Evolutionary conservation across 1,140 invertebrate species (phyloP), one percentile per base, ranked within the genome.

Genomic region (Homarus americanus): DNA sequence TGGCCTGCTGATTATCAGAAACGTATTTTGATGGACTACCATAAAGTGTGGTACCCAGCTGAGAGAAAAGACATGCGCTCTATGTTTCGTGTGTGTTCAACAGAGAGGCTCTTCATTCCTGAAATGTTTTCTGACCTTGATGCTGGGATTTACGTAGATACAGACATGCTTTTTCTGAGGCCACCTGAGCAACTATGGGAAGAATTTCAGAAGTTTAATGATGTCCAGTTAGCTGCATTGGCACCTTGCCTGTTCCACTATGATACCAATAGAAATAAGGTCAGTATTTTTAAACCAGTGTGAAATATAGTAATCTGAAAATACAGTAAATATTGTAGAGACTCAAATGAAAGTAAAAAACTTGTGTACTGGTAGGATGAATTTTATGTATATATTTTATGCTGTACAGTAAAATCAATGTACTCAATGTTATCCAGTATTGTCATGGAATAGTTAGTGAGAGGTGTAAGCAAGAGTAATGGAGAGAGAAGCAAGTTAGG

Each of bases 161-260:
- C 92, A 17, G 92, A 92, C 79, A 34, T 92, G 34, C 66, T 92
- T 28, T 92, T 92, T 49, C 24, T 91, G 49, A 41, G 84, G n/a
- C 88, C 92, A 17, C 92, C 92, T 4, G 92, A 92, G 24, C 88
- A 92, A 0, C 84, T 92, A 32, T 92, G 92, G 92, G 34, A 20
- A 4, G 83, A 91, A 58, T 92, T 92, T 34, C 32, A 44, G 0
- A 83, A 83, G 32, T 92, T 92, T 72, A 38, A 91, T 78, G 75
- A 49, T 3, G 15, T 40, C n/a, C 92, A 92, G 15, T 41, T 91
- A 44, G 87, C 92, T 12, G 92, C 87, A 17, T 91, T 92, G 92
- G 92, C 92, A 24, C 92, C 92, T 44, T 92, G 92, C 72, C 53
- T 92, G 3, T 92, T 87, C 32, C 92, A 92, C 84, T 92, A 92